Evolutionary conservation across 2,888 invertebrate species (phyloP), one percentile per base, ranked within the genome.

Genomic region (Dendrolimus houi): DNA sequence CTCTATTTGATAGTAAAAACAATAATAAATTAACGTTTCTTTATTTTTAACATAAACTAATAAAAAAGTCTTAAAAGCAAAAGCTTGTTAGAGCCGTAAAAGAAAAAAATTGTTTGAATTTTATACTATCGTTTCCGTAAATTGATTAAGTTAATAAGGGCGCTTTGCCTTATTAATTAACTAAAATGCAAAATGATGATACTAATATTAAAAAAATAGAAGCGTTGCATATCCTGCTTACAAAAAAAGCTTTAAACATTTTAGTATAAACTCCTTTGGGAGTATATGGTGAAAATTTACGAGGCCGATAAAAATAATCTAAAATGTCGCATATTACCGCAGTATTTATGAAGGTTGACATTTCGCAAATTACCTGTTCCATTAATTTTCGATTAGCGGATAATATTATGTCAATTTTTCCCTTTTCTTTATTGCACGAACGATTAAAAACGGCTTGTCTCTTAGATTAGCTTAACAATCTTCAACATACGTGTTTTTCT

Each of bases 351-450:
- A 75, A 74, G 77, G 75, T 76, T 83, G 87, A 79, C 87, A 87
- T 89, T 88, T 83, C 75, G 74, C 83, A 87, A 87, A 89, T 88
- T 87, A 85, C 85, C 70, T 71, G 71, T 74, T 77, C 80, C 89
- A 89, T 89, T 87, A 87, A 87, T 83, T 83, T 87, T 86, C 81
- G 87, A 88, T 89, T 89, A 89, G 83, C 8, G 75, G 75, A 74
- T 84, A 85, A 87, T 82, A 60, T 59, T 60, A 59, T 58, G 56
- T 58, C 41, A 57, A 14, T 59, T 56, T 17, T 58, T 53, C 59
- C 40, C 57, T 41, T 2, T 54, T 54, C 29, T 17, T 40, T 29
- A 17, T 29, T 54, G 29, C 29, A 29, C 29, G 6, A 29, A 29
- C 29, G 29, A 29, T 29, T 29, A 29, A 29, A 14, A 29, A 29